Evolutionary conservation across 1,140 invertebrate species (phyloP), one percentile per base, ranked within the genome.

Genomic region (Neodiprion fabricii): DNA sequence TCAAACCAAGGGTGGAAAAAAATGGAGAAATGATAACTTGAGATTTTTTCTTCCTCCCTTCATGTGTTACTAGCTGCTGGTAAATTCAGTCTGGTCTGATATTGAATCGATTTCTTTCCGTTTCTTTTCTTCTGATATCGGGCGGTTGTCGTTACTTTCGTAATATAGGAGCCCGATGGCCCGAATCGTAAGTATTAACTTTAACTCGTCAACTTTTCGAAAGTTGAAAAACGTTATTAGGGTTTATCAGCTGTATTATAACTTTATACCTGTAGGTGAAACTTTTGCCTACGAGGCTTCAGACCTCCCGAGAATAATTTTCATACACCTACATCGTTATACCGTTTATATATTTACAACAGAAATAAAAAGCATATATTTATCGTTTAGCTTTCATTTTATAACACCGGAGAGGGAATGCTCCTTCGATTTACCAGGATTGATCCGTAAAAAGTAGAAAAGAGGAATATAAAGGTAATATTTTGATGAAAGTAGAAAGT

Each of bases 71-170:
- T 61, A 40, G 28, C 28, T 40, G 8, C 53, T 61, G 53, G 11
- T 61, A 61, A 61, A 61, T 61, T 61, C n/a, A 61, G 53, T 8
- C 53, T 61, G 53, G 53, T 61, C 53, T 61, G 53, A 61, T 61
- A 61, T 61, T 61, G 53, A 61, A 61, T 9, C 53, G 53, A 12
- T 61, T 61, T 9, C n/a, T 61, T 61, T 9, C 53, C 53, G 0
- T 14, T 61, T 61, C 53, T 61, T 61, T 61, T 61, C 53, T 61
- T 14, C 53, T 61, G 53, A 61, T 40, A 40, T 61, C 53, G 53
- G 28, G 5, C 28, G 28, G 28, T 40, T 40, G 28, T 40, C 28
- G 28, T 61, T 61, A 61, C 53, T 61, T 61, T 61, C 53, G 53
- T 17, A 61, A 61, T 61, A 61, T 61, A 61, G 53, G n/a, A 61